Conservation (phyloP, 2,797 vertebrate genomes). For the Sebastes taczanowskii region DNA sequence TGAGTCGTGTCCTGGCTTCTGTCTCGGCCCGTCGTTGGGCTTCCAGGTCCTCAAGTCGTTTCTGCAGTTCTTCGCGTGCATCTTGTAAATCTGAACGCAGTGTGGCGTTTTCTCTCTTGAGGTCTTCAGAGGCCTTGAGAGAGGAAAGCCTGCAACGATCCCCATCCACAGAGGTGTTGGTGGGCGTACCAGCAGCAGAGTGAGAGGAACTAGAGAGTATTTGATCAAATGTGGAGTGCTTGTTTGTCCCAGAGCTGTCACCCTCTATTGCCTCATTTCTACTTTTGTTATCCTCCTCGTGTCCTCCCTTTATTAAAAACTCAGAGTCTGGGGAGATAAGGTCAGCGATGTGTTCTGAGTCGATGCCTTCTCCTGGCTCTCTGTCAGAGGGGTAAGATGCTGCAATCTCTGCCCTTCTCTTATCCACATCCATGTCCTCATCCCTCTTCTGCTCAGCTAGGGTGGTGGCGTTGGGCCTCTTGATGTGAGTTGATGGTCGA, state of each 20-base stretch:
- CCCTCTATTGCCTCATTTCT: slow-evolving; percentile 15
- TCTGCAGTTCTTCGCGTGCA: slow-evolving; percentile 77
- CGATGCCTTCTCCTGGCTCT: slow-evolving; percentile 85
- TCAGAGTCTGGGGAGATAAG: slow-evolving; percentile 56
- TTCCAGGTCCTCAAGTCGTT: slow-evolving; percentile 82
- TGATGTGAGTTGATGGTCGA: slow-evolving; percentile 51
- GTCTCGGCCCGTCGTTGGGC: slow-evolving; percentile 76
- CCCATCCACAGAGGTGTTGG: neutral
- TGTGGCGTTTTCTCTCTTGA: slow-evolving; percentile 73
- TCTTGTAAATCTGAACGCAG: slow-evolving; percentile 79
- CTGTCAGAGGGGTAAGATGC: slow-evolving; percentile 72
- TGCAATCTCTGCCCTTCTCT: slow-evolving; percentile 13
- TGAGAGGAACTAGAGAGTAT: neutral
- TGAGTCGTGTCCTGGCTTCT: slow-evolving; percentile 80
- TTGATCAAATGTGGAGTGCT: neutral
- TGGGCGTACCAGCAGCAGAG: neutral
- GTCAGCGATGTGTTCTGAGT: slow-evolving; percentile 76
- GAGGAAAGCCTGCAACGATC: neutral
- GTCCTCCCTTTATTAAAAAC: slow-evolving; percentile 20
- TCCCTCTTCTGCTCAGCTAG: slow-evolving; percentile 44
- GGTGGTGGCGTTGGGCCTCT: slow-evolving; percentile 24
- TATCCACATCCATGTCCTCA: slow-evolving; percentile 36
- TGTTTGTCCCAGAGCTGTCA: slow-evolving; percentile 12
- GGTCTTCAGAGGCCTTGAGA: slow-evolving; percentile 37
- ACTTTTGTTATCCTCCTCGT: slow-evolving; percentile 12